Evolutionary conservation across 2,797 vertebrate species (phyloP).

Genomic region (Perodicticus potto): DNA sequence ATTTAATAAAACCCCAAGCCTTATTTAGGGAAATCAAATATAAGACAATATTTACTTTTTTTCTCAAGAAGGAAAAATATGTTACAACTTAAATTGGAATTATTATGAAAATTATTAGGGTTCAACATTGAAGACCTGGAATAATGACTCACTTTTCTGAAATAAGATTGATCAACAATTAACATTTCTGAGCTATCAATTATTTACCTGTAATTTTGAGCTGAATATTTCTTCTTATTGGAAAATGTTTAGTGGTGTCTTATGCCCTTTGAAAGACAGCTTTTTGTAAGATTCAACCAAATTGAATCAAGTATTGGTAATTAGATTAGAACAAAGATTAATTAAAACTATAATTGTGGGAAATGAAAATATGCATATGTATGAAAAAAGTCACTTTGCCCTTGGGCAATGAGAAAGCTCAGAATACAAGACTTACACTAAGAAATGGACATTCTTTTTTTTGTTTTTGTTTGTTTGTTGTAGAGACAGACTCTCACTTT

Average conservation of each 20-base stretch:
- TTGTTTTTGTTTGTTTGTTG: too few species aligned
- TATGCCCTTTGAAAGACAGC: not conserved
- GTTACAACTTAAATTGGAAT: not conserved
- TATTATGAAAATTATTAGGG: not conserved
- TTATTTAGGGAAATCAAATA: not conserved
- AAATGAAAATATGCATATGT: not conserved
- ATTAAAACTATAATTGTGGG: not conserved
- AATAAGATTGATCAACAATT: constrained; percentile 24
- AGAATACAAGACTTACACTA: not conserved
- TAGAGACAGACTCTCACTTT: too few species aligned
- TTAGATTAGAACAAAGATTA: constrained; percentile 11
- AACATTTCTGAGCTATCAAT: not conserved
- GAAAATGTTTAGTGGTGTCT: not conserved
- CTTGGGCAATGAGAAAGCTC: constrained; percentile 1
- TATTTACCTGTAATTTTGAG: constrained; percentile 10
- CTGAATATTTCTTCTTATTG: not conserved
- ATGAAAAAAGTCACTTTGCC: not conserved
- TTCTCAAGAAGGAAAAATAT: not conserved
- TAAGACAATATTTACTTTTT: not conserved
- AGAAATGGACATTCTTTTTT: not conserved
- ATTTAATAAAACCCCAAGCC: not conserved
- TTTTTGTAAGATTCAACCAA: constrained; percentile 48
- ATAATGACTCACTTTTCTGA: constrained; percentile 48
- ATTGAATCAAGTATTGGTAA: not conserved
- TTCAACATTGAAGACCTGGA: not conserved